phyloP scores from a whole-genome alignment of 1,140 invertebrate species.

The Heliconius congener region DNA sequence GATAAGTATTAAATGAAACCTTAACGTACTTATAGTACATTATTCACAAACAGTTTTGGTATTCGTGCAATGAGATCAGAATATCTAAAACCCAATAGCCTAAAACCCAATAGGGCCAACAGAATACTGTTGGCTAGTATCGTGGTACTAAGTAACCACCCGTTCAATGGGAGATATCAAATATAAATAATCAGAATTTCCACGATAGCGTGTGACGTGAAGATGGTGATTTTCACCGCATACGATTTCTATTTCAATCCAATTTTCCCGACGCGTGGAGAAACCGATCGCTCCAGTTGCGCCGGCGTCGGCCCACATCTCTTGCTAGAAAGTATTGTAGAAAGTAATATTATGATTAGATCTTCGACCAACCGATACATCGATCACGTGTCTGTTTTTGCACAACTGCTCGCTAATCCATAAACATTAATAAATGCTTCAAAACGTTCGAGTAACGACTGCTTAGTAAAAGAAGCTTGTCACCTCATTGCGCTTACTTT shows the following conservation, averaged over 20 bases:
- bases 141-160: neutral
- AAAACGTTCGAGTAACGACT: conserved; percentile 11
- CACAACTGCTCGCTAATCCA: conserved; percentile 38
- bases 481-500: conserved; percentile 60
- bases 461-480: conserved; percentile 40
- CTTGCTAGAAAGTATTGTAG: conserved; percentile 80
- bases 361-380: conserved; percentile 69
- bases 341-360: conserved; percentile 77
- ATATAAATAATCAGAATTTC: conserved; percentile 50
- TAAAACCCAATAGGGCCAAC: no score
- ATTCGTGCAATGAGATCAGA: neutral
- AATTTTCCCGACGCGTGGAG: conserved; percentile 76
- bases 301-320: conserved; percentile 76
- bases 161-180: conserved; percentile 18
- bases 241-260: conserved; percentile 80
- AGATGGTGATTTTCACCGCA: conserved; percentile 76
- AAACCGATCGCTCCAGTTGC: conserved; percentile 80
- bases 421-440: conserved; percentile 6
- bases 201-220: conserved; percentile 71
- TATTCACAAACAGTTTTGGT: neutral
- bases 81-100: neutral
- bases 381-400: conserved; percentile 72
- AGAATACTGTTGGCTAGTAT: neutral
- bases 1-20: neutral
- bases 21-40: neutral